Conservation (phyloP, 2,113 vertebrate species). For the Puntigrus tetrazona region DNA sequence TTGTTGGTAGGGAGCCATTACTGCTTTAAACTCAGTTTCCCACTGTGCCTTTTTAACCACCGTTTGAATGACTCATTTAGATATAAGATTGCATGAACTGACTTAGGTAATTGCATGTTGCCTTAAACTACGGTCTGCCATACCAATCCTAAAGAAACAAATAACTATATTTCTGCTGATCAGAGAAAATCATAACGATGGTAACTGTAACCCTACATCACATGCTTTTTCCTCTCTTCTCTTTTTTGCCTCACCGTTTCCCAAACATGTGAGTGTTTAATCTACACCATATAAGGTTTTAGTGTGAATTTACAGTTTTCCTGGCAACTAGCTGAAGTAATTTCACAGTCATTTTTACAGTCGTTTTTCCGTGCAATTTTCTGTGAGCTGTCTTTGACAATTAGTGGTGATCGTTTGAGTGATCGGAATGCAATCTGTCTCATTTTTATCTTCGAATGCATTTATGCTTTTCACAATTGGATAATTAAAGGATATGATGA, state of each 20-base stretch:
- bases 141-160: constrained; percentile 21
- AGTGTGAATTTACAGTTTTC: background rate
- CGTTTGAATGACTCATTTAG: constrained; percentile 12
- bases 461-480: background rate
- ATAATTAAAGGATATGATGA: background rate
- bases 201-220: no score
- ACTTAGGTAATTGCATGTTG: constrained; percentile 27
- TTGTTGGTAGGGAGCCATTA: constrained; percentile 22
- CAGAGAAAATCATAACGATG: background rate
- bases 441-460: background rate
- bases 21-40: constrained; percentile 30
- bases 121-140: background rate
- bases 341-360: background rate
- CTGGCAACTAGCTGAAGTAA: background rate
- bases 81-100: background rate
- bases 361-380: background rate
- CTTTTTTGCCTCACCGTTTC: background rate
- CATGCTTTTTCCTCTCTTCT: background rate
- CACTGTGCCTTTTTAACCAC: background rate
- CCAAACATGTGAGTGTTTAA: background rate
- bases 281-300: background rate
- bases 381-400: background rate
- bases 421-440: background rate
- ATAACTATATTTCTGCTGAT: constrained; percentile 14
- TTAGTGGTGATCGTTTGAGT: background rate